Conservation (phyloP, 2,888 invertebrate species). For the Aphidoletes aphidimyza region DNA sequence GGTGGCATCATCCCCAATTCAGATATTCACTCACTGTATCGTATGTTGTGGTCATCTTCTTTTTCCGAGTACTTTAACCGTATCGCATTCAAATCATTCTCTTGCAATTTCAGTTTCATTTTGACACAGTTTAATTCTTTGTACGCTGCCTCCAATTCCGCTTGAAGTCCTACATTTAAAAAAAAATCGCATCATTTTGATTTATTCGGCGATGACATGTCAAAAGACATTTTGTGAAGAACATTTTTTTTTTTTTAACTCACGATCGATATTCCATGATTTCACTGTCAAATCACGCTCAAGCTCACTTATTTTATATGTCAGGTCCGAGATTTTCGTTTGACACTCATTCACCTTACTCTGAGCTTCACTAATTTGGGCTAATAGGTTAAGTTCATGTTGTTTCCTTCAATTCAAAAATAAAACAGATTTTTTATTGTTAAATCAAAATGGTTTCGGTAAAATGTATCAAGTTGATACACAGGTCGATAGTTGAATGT, state of each 20-base stretch:
- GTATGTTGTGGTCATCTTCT: conserved; percentile 64
- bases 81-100: conserved; percentile 64
- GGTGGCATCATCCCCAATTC: no score
- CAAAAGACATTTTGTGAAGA: not conserved
- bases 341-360: conserved; percentile 63
- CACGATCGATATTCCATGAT: conserved; percentile 66
- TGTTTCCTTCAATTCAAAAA: conserved; percentile 50
- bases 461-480: not conserved
- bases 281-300: conserved; percentile 65
- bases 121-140: conserved; percentile 66
- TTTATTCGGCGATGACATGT: no score
- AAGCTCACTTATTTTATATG: conserved; percentile 64
- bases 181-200: no score
- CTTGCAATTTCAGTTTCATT: conserved; percentile 64
- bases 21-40: conserved; percentile 61
- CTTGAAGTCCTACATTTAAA: conserved; percentile 63
- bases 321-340: conserved; percentile 63
- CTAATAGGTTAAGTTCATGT: conserved; percentile 63
- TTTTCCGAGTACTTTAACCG: conserved; percentile 64
- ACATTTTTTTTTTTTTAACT: conserved; percentile 57
- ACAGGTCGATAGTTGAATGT: no score
- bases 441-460: not conserved
- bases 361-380: conserved; percentile 65
- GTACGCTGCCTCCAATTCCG: conserved; percentile 64
- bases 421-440: not conserved